Base-by-base conservation (phyloP, 2,797 vertebrate species). In the Helostoma temminkii region DNA sequence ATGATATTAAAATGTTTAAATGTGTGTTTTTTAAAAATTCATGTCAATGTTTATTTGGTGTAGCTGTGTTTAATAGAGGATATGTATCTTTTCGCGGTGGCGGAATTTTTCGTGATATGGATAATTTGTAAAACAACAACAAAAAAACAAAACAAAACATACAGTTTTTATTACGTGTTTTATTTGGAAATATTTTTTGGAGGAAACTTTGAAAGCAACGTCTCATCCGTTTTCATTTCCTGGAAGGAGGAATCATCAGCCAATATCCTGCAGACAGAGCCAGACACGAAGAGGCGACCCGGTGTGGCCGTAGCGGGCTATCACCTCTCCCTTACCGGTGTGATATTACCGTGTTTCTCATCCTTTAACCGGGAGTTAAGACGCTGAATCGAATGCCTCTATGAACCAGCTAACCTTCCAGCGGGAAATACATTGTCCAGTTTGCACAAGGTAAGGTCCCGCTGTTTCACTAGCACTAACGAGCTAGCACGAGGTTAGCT, bases 391-490 rank as follows among this genome's bases (percentile, higher is more conserved):
- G 67, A 75, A 85, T 85, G 90, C 87, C 87, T 92, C 89, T 93
- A 93, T 93, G 93, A 85, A 85, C 91, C 92, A 89, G 78, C 65
- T 60, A 84, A 75, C 64, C 60, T 16, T 5, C 73, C 88, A 60
- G 65, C 84, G 85, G 63, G 71, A 80, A 49, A 70, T 28, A 87
- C 76, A 71, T 71, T 37, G 82, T 81, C 75, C 84, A 76, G 77
- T 85, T 86, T 71, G 56, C 88, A 80, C 75, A 84, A 91, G 93
- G 94, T 94, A 90, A 87, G 81, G 4, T 30, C n/a, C n/a, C n/a
- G n/a, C n/a, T n/a, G 15, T 58, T 48, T 41, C 30, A 1, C 3
- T 22, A 3, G 5, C 1, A 10, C 22, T 28, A 30, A 47, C 8
- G 28, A n/a, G 75, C 49, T 83, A 81, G 64, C 72, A 14, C 12